These are phyloP conservation scores for Rallus limicola DNA, from an alignment of 2,113 vertebrate species.

Conservation along the genomic window DNA sequence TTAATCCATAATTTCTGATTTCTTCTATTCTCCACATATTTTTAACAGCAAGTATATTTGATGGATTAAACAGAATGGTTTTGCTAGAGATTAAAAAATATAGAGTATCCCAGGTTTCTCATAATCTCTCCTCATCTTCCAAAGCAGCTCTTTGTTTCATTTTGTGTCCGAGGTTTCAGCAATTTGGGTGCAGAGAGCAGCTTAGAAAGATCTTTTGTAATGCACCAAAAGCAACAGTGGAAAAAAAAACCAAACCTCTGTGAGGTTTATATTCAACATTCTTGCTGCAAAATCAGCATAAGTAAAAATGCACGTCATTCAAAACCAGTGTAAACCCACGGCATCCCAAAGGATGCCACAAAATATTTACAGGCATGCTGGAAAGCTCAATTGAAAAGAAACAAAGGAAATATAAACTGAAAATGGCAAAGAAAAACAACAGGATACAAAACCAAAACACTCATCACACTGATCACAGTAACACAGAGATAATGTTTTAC, in stretches of 20 bases:
- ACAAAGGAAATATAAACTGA: not conserved
- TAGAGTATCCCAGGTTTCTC: not conserved
- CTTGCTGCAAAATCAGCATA: not conserved
- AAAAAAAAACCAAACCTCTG: not conserved
- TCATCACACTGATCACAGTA: not conserved
- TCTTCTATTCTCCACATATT: not conserved
- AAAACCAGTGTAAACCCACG: not conserved
- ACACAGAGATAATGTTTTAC: not conserved
- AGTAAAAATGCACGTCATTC: not conserved
- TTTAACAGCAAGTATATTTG: not conserved
- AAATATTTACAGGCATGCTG: not conserved
- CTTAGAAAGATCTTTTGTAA: not conserved
- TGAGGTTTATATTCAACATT: not conserved
- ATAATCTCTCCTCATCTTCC: not conserved
- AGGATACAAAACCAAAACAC: not conserved
- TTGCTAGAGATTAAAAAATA: not conserved
- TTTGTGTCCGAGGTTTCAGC: not conserved
- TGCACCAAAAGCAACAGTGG: not conserved
- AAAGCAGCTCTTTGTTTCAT: not conserved
- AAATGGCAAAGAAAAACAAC: slow-evolving; percentile 2
- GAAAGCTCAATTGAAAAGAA: not conserved
- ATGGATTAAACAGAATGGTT: not conserved
- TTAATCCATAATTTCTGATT: not conserved
- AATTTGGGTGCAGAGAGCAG: not conserved
- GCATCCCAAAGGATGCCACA: not conserved